A percentile compares a stretch with the other conserved stretches of the same genome.
These are phyloP conservation scores for Gavia stellata DNA, from an alignment of 2,113 vertebrate genomes.

Conservation along the genomic window DNA sequence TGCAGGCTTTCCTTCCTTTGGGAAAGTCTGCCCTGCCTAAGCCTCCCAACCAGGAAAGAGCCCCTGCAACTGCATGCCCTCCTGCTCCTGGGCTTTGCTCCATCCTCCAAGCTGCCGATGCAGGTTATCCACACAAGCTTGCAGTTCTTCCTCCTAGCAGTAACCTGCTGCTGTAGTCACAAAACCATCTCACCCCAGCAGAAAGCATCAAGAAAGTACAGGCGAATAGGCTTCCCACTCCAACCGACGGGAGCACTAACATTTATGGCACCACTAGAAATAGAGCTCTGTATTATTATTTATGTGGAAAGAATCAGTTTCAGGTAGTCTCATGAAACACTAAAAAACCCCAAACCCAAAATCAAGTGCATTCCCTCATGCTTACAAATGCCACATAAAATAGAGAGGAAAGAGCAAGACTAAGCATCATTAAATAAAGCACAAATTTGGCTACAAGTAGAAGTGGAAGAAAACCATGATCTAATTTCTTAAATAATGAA, in stretches of 20 bases:
- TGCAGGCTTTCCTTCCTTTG: background rate
- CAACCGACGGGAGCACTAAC: rapidly evolving
- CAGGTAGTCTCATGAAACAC: background rate
- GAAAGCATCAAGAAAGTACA: background rate
- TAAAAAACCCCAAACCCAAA: background rate
- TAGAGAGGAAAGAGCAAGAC: background rate
- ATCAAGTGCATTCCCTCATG: background rate
- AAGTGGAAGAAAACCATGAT: constrained; percentile 16
- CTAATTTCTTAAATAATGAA: background rate
- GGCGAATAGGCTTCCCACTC: background rate
- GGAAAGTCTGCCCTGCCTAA: background rate
- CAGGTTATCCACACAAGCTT: rapidly evolving
- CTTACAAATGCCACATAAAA: background rate
- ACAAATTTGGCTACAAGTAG: background rate
- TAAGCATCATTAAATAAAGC: background rate
- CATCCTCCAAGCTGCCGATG: background rate
- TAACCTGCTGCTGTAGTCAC: background rate
- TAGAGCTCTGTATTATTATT: background rate
- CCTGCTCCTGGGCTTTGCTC: background rate
- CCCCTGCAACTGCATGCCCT: no score
- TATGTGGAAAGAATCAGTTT: background rate
- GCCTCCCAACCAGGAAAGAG: background rate
- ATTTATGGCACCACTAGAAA: background rate
- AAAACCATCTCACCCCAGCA: background rate
- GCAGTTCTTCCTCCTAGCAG: background rate